phyloP scores from a whole-genome alignment of 92 coral and sea anemone genomes.

The Actinostola sp. region DNA sequence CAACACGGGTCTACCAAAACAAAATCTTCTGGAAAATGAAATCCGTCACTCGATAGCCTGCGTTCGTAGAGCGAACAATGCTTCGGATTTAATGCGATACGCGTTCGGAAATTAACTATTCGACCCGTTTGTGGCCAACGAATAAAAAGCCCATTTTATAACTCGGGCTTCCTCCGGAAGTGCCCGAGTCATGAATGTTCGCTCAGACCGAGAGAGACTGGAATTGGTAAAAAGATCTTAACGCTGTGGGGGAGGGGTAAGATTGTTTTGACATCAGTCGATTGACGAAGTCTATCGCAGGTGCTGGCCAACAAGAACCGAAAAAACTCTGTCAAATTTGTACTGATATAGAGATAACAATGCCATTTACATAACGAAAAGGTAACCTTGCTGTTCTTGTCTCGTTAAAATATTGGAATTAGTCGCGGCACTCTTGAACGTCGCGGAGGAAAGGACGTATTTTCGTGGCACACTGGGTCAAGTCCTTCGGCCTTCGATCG shows the following conservation, averaged over 20 bases:
- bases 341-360: slow-evolving; percentile 16
- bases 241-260: slow-evolving; percentile 17
- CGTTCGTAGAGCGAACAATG: too few relatives aligned
- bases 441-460: neutral
- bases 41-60: too few relatives aligned
- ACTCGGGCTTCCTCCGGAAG: too few relatives aligned
- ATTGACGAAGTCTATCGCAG: slow-evolving; percentile 24
- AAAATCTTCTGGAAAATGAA: too few relatives aligned
- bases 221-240: neutral
- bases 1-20: too few relatives aligned
- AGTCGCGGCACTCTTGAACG: neutral
- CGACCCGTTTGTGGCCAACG: too few relatives aligned
- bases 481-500: neutral
- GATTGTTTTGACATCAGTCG: slow-evolving; percentile 3
- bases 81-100: too few relatives aligned
- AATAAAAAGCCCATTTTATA: too few relatives aligned
- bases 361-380: slow-evolving; percentile 9
- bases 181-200: too few relatives aligned
- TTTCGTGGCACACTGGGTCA: neutral
- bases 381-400: slow-evolving; percentile 5
- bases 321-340: slow-evolving; percentile 6
- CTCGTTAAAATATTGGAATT: neutral
- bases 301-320: slow-evolving; percentile 10
- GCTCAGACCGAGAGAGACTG: slow-evolving; percentile 6
- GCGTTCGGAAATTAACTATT: too few relatives aligned